phyloP scores from a whole-genome alignment of 2,888 invertebrate species.

The Ectemnius lituratus region DNA sequence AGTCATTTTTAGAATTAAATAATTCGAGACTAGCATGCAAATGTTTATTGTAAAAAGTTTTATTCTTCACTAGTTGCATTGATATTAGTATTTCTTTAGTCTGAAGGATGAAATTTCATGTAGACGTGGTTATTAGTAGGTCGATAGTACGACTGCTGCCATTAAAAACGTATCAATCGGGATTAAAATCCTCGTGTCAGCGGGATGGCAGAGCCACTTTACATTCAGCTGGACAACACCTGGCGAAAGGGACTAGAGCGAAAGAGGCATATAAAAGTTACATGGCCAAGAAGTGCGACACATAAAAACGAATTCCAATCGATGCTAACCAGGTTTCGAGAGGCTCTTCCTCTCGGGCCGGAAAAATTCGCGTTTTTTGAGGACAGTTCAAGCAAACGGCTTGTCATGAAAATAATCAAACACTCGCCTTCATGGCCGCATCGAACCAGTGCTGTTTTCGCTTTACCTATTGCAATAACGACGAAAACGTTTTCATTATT shows the following conservation, averaged over 20 bases:
- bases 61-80: neutral
- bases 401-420: conserved; percentile 47
- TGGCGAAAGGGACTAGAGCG: too few relatives aligned
- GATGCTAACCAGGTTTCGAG: conserved; percentile 53
- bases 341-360: conserved; percentile 20
- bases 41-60: too few relatives aligned
- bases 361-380: conserved; percentile 45
- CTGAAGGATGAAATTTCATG: neutral
- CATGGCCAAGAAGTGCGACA: conserved; percentile 23
- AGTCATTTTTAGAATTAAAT: too few relatives aligned
- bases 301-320: conserved; percentile 58
- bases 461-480: conserved; percentile 24
- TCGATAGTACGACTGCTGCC: conserved; percentile 21
- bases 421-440: conserved; percentile 27
- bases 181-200: conserved; percentile 52
- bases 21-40: too few relatives aligned
- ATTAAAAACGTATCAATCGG: conserved; percentile 68
- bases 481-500: conserved; percentile 20
- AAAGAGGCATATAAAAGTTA: conserved; percentile 12
- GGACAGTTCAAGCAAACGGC: conserved; percentile 27
- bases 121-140: too few relatives aligned
- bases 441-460: conserved; percentile 16
- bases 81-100: conserved; percentile 15
- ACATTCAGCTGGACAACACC: conserved; percentile 51
- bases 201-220: conserved; percentile 40